Evolutionary conservation across 2,113 vertebrate species (phyloP).

Genomic region (Hyperopisus bebe): DNA sequence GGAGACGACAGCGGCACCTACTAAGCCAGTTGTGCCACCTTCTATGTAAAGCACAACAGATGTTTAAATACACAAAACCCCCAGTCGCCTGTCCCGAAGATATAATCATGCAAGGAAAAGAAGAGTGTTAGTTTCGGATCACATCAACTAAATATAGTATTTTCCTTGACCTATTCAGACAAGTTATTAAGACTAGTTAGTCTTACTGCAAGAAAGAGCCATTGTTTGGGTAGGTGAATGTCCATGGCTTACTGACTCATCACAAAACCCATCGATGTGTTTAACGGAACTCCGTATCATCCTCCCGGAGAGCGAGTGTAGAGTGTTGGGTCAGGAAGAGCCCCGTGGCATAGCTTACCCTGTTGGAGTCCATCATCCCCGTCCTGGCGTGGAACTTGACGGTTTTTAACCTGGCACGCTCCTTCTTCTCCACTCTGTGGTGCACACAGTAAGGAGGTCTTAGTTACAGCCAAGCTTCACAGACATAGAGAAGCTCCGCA

Average conservation of each 20-base stretch:
- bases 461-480: neutral
- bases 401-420: slow-evolving; percentile 73
- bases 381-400: slow-evolving; percentile 77
- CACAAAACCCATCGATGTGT: neutral
- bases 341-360: slow-evolving; percentile 56
- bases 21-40: neutral
- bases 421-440: slow-evolving; percentile 63
- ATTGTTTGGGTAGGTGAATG: neutral
- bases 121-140: neutral
- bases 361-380: slow-evolving; percentile 74
- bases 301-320: neutral
- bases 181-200: neutral
- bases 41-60: neutral
- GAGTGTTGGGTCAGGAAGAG: neutral
- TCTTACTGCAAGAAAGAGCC: neutral
- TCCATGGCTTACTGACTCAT: neutral
- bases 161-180: neutral
- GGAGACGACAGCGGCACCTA: neutral
- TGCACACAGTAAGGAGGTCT: neutral
- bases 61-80: neutral
- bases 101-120: neutral
- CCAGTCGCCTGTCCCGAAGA: neutral
- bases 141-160: neutral
- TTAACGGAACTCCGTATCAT: neutral
- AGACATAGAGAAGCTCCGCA: neutral